phyloP scores from a whole-genome alignment of 2,888 invertebrate genomes.

The Aleiodes testaceus region DNA sequence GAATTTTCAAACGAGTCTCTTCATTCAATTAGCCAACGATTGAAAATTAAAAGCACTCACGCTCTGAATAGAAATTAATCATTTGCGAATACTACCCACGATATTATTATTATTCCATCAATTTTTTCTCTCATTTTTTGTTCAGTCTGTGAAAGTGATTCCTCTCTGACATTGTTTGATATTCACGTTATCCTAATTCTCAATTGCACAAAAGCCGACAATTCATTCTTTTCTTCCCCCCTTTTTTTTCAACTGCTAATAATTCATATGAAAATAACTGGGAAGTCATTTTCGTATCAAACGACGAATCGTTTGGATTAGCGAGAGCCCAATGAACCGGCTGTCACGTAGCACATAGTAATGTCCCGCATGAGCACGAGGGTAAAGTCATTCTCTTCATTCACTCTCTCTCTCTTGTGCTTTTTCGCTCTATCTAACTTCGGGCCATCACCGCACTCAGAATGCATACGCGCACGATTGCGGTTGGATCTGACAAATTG shows the following conservation, averaged over 20 bases:
- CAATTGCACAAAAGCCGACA: neutral
- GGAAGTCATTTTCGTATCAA: conserved; percentile 32
- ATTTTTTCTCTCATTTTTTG: neutral
- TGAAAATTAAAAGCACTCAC: neutral
- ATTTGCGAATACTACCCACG: neutral
- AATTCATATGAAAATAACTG: conserved; percentile 7
- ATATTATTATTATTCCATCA: neutral
- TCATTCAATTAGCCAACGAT: conserved; percentile 19
- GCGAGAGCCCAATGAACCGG: conserved; percentile 10
- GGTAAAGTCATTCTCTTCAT: neutral
- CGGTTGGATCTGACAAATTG: conserved; percentile 6
- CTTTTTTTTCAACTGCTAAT: neutral
- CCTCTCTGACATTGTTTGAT: neutral
- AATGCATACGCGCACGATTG: neutral
- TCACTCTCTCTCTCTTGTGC: neutral
- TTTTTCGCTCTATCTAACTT: neutral
- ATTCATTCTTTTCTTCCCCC: neutral
- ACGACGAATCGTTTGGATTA: conserved; percentile 15
- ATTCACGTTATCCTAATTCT: neutral
- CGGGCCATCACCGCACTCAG: neutral
- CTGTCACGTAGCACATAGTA: conserved; percentile 21
- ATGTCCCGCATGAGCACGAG: conserved; percentile 17
- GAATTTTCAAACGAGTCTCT: neutral
- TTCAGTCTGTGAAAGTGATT: too few relatives aligned
- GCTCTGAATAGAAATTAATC: neutral